Base-by-base conservation (phyloP, 2,888 invertebrate genomes). In the Horisme vitalbata region DNA sequence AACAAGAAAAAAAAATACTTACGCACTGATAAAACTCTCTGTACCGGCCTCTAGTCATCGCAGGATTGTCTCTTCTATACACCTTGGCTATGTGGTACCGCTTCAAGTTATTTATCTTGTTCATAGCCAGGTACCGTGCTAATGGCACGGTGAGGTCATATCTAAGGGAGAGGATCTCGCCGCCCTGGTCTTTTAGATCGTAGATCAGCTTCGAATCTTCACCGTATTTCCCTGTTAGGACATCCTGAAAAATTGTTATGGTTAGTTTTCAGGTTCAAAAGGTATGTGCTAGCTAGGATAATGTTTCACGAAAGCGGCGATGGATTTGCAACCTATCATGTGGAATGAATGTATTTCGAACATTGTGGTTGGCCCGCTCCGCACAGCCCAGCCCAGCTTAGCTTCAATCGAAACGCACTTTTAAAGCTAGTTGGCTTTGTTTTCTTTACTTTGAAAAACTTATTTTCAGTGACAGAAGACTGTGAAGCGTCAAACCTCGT, bases 21-120 rank as follows among this genome's bases (percentile, higher is more conserved):
- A 98, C 98, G 90, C 99, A 99, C 88, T 99, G 99, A 88, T 98
- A 99, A 87, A 99, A 99, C 80, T 99, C 99, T 58, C 99, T 91
- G 74, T 97, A 99, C 60, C 99, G 92, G 14, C 99, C 99, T 76
- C 94, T 93, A 0, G 97, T 95, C 93, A 99, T 98, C 0, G 98
- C 95, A 1, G 99, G 99, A 82, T 99, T 99, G 81, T 99, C 99
- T 59, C 99, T 91, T 38, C 99, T 91, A 77, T 99, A 99, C 3
- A 99, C 99, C 88, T 99, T 99, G 18, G 98, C 99, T 60, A 99
- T 99, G 75, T 99, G 99, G 82, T 99, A 99, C 43, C 99, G 92
- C 80, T 99, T 99, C 52, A 99, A 94, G 62, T 93, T 95, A 30
- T 93, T 93, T 35, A 99, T 95, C 89, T 99, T 99, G 82, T 95